These are phyloP conservation scores for Danio aesculapii DNA, from an alignment of 2,797 vertebrate genomes.

Conservation along the genomic window DNA sequence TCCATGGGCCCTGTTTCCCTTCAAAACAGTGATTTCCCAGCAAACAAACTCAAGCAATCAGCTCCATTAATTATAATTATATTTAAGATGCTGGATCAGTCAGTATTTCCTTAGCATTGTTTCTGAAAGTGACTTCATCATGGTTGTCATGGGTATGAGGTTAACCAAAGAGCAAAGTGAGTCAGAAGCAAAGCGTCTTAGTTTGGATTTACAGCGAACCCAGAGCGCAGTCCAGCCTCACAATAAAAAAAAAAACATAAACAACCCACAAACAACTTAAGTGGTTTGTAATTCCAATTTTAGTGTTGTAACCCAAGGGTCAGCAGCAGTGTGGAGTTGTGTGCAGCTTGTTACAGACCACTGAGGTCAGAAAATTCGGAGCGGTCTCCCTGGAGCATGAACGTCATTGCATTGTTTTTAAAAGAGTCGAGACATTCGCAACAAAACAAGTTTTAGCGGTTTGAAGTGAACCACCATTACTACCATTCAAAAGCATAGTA, in stretches of 20 bases:
- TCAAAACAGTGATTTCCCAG: conserved; percentile 9
- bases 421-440: neutral
- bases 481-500: neutral
- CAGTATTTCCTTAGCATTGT: conserved; percentile 25
- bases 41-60: neutral
- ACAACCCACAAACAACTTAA: conserved; percentile 25
- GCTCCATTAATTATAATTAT: conserved; percentile 21
- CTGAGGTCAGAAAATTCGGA: conserved; percentile 19
- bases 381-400: neutral
- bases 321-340: conserved; percentile 2
- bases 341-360: conserved; percentile 35
- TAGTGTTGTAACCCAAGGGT: conserved; percentile 15
- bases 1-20: neutral
- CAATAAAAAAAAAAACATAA: conserved; percentile 37
- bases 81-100: conserved; percentile 15
- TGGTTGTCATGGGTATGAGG: conserved; percentile 7
- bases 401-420: neutral
- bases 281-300: conserved; percentile 24
- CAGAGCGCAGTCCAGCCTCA: conserved; percentile 15
- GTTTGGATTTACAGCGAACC: conserved; percentile 22
- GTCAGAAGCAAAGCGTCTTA: conserved; percentile 25
- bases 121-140: conserved; percentile 31
- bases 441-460: neutral
- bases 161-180: conserved; percentile 26
- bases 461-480: neutral